Percentiles rank a stretch among this genome's conserved stretches.
Conservation (phyloP, 2,797 vertebrate genomes). For the Chelon auratus region DNA sequence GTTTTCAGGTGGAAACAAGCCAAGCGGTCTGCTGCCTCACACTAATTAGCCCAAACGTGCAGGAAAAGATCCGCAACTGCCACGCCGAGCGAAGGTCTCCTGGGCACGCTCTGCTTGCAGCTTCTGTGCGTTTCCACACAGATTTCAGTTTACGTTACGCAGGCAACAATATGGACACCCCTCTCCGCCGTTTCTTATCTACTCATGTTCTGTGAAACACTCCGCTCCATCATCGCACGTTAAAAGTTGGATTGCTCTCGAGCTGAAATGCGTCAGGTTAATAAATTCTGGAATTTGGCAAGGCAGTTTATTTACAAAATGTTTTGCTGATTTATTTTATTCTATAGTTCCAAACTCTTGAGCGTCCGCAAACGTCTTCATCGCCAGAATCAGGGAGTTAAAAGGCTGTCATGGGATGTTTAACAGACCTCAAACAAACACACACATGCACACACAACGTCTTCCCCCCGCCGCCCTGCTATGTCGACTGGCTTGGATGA, state of each 20-base stretch:
- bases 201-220: not conserved
- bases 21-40: not conserved
- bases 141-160: no score
- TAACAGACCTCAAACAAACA: conserved; percentile 26
- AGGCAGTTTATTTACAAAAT: not conserved
- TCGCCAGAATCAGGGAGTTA: conserved; percentile 20
- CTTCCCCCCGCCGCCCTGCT: conserved; percentile 1
- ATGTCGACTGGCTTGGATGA: conserved; percentile 44
- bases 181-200: no score
- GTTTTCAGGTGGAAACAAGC: not conserved
- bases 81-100: no score
- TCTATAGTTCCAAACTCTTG: not conserved
- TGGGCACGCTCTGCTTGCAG: no score
- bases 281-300: not conserved
- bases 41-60: no score
- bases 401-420: conserved; percentile 32
- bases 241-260: not conserved
- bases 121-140: no score
- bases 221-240: not conserved
- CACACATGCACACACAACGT: conserved; percentile 14
- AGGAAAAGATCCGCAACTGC: no score
- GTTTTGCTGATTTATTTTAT: not conserved
- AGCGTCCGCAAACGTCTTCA: conserved; percentile 7
- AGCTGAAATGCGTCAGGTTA: conserved; percentile 9
- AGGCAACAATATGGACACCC: no score